Evolutionary conservation across 2,113 vertebrate species (phyloP), one percentile per base, ranked within the genome.

Genomic region (Boulengeromyrus knoepffleri): DNA sequence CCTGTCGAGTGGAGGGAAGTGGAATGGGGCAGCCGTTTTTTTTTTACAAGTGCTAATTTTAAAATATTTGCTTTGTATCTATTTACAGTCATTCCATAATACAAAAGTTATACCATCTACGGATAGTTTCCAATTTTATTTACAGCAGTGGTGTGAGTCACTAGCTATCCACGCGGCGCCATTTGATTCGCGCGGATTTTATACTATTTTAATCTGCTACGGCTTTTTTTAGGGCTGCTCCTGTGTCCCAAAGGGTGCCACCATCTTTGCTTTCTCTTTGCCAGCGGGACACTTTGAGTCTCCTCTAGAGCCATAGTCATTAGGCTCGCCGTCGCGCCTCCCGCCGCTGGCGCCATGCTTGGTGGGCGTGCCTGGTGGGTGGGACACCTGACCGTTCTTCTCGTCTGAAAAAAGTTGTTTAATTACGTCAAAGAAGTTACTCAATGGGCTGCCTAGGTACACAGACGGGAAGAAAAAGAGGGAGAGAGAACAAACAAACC

Each of bases 331-430:
- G 94, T 98, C 97, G 90, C 97, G 97, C 95, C 95, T 96, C 95
- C 96, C 95, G 96, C 96, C 94, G 94, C 96, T 96, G 96, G 96
- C 96, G 96, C 92, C 94, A 94, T 95, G 97, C 97, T 97, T 97
- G 97, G 96, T 95, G 96, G 97, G 96, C 90, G 96, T 96, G 96
- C 97, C 97, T 93, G 97, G 95, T 96, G 96, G 95, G 88, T 96
- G 96, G 95, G 97, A 96, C 96, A 97, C 97, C 97, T 98, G 98
- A 96, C 97, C 97, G 86, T 97, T 99, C 98, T 99, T 99, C 98
- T 99, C 98, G 97, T 99, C 98, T 99, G 98, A 98, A 99, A 99
- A 99, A 97, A 99, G 98, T 98, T 98, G 97, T 97, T 98, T 98
- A 97, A 98, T 99, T 97, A 99, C 97, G 97, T 99, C 98, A 99